Percentiles rank a stretch among this genome's conserved stretches.
Conservation (phyloP, 2,113 vertebrate species). For the Toxotes jaculatrix region DNA sequence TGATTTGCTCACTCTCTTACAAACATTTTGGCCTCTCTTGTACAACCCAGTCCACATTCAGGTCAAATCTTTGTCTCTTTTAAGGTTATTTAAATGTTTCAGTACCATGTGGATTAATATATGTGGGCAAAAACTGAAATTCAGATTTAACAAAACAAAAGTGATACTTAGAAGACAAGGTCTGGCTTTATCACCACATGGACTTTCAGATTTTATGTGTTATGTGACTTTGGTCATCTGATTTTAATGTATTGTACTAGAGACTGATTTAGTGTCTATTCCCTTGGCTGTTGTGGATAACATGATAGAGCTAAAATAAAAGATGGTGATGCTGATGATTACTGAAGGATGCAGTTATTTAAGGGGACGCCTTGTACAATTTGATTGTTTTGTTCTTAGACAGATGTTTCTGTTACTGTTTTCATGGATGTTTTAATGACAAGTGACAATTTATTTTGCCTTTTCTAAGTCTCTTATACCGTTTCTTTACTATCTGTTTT, state of each 20-base stretch:
- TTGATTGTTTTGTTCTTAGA: background rate
- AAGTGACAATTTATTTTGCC: no score
- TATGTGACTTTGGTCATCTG: no score
- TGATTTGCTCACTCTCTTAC: background rate
- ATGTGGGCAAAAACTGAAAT: background rate
- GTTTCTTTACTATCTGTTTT: constrained; percentile 32
- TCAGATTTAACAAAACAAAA: background rate
- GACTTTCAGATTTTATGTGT: no score
- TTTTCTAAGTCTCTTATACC: background rate
- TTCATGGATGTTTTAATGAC: background rate
- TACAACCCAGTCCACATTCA: background rate
- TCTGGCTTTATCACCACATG: no score
- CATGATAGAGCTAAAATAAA: background rate
- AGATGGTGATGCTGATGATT: background rate
- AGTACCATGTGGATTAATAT: background rate
- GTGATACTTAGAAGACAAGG: background rate
- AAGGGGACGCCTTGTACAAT: background rate
- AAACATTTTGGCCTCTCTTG: background rate
- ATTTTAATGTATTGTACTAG: no score
- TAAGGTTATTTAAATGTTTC: background rate
- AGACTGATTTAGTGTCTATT: background rate
- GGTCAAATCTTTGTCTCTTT: background rate
- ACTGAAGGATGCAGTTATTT: background rate
- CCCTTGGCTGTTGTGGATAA: background rate
- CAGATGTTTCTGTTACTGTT: background rate